Conservation (phyloP, 92 coral and sea anemone species). For the Phenganax marumi region DNA sequence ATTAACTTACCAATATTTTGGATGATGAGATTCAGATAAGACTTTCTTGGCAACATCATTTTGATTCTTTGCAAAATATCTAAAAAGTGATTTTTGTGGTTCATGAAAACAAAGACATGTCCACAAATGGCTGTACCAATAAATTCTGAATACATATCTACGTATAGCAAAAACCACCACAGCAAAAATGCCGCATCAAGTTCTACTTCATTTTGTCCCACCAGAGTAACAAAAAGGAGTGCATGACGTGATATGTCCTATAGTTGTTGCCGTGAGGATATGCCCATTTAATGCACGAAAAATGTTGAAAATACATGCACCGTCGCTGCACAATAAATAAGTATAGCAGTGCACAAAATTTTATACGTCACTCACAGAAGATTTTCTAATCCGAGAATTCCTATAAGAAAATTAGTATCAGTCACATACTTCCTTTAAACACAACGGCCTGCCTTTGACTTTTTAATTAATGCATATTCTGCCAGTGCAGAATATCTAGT, state of each 20-base stretch:
- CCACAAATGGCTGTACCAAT: neutral
- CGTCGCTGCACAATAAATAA: neutral
- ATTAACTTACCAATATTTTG: constrained; percentile 76
- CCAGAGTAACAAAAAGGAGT: too few species aligned
- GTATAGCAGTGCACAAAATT: neutral
- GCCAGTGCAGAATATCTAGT: neutral
- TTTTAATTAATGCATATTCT: too few species aligned
- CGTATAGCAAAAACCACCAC: neutral
- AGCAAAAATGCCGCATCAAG: neutral
- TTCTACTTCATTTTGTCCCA: too few species aligned
- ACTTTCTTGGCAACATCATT: constrained; percentile 88
- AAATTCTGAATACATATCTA: neutral
- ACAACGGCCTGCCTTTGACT: neutral
- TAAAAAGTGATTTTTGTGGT: neutral
- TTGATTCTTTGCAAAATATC: constrained; percentile 88
- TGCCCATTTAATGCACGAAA: too few species aligned
- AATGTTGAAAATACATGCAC: too few species aligned
- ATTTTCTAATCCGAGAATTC: constrained; percentile 85
- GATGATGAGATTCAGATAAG: constrained; percentile 83
- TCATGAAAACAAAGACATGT: neutral
- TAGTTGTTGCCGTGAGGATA: too few species aligned
- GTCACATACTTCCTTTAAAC: neutral
- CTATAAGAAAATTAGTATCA: constrained; percentile 35
- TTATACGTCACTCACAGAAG: constrained; percentile 71
- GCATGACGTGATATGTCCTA: too few species aligned